phyloP scores from a whole-genome alignment of 1,140 invertebrate genomes.

The Diorhabda elongata region DNA sequence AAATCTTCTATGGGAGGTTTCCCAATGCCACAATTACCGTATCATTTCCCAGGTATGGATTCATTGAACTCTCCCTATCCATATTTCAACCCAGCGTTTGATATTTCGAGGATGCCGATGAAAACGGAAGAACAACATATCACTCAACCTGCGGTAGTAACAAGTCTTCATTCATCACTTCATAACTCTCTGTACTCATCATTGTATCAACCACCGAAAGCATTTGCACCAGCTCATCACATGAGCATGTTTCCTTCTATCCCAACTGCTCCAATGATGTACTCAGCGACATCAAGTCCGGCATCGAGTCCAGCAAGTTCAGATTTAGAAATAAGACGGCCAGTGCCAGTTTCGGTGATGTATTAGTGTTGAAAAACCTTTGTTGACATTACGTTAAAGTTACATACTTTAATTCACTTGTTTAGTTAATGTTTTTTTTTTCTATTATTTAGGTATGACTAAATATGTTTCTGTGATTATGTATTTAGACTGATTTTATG shows the following conservation, averaged over 20 bases:
- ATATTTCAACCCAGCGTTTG: conserved; percentile 61
- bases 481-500: conserved; percentile 33
- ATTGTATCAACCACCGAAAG: conserved; percentile 48
- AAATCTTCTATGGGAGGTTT: conserved; percentile 50
- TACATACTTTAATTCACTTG: neutral
- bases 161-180: conserved; percentile 56
- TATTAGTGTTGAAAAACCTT: conserved; percentile 46
- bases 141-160: conserved; percentile 49
- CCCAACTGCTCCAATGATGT: conserved; percentile 46
- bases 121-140: conserved; percentile 44
- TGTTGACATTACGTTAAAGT: conserved; percentile 12
- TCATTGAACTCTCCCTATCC: conserved; percentile 52
- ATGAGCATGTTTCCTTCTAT: conserved; percentile 42
- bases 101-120: conserved; percentile 54
- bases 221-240: conserved; percentile 45
- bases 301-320: conserved; percentile 48
- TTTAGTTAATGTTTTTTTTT: neutral
- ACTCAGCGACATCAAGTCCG: conserved; percentile 48
- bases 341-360: conserved; percentile 56
- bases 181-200: conserved; percentile 62
- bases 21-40: conserved; percentile 55
- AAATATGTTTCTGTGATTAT: conserved; percentile 32
- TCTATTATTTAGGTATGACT: neutral
- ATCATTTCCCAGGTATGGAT: conserved; percentile 55
- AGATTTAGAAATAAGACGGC: conserved; percentile 52